These are phyloP conservation scores for Plectropomus leopardus DNA, from an alignment of 2,113 vertebrate species.

Conservation along the genomic window DNA sequence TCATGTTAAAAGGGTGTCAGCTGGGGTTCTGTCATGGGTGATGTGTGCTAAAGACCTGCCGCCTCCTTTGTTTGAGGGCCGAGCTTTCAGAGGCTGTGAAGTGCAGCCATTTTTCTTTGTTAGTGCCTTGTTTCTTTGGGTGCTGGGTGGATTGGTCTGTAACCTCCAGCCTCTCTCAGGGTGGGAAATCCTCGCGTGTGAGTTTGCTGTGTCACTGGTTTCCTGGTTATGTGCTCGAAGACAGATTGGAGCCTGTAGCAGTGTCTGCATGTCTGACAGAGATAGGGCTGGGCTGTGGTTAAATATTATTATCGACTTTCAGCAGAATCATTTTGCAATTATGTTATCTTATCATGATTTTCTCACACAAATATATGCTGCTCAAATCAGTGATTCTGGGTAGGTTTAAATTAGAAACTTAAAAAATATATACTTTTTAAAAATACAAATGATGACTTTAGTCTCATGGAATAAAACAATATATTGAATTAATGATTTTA, in stretches of 20 bases:
- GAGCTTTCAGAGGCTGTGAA: slow-evolving; percentile 76
- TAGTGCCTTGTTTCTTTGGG: slow-evolving; percentile 61
- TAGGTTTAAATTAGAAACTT: slow-evolving; percentile 5
- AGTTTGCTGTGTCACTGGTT: slow-evolving; percentile 65
- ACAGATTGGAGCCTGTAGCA: slow-evolving; percentile 62
- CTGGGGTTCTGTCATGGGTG: slow-evolving; percentile 82
- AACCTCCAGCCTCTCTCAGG: slow-evolving; percentile 68
- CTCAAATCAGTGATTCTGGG: background rate
- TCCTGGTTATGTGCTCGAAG: slow-evolving; percentile 53
- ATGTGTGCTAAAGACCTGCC: slow-evolving; percentile 82
- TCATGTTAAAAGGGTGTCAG: slow-evolving; percentile 86
- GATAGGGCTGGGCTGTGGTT: slow-evolving; percentile 34
- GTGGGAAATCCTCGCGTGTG: slow-evolving; percentile 63
- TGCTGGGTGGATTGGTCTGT: slow-evolving; percentile 53
- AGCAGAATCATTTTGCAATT: slow-evolving; percentile 17
- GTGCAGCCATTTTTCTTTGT: slow-evolving; percentile 77
- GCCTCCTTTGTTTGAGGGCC: slow-evolving; percentile 80
- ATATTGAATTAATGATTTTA: background rate
- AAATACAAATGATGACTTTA: background rate
- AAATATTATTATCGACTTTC: slow-evolving; percentile 28
- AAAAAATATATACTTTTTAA: background rate
- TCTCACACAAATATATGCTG: background rate
- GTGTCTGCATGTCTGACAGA: slow-evolving; percentile 73
- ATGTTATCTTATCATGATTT: slow-evolving; percentile 18
- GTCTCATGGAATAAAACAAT: background rate